Conservation (phyloP, 2,113 vertebrate genomes). For the Gavia stellata region DNA sequence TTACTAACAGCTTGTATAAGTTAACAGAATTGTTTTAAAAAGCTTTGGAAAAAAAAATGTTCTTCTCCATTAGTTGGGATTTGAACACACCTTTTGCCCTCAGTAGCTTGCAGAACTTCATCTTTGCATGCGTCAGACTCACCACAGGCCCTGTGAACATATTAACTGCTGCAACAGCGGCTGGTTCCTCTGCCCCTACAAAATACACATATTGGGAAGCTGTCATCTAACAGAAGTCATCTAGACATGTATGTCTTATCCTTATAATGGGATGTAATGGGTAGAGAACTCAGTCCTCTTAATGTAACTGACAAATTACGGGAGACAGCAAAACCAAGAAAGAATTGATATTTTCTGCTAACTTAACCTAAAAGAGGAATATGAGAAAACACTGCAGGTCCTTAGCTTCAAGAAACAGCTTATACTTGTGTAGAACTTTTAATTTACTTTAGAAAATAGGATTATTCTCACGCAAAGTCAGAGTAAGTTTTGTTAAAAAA, state of each 20-base stretch:
- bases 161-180: background rate
- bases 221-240: background rate
- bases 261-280: background rate
- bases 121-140: background rate
- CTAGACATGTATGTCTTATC: background rate
- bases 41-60: background rate
- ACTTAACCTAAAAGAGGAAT: background rate
- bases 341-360: background rate
- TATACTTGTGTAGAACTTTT: background rate
- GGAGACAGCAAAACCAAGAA: background rate
- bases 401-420: background rate
- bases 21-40: background rate
- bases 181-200: background rate
- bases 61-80: background rate
- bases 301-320: background rate
- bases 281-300: background rate
- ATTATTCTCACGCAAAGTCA: background rate
- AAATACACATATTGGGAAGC: background rate
- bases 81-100: background rate
- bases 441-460: background rate
- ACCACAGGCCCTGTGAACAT: background rate
- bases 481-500: background rate
- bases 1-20: background rate
- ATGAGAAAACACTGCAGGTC: background rate
- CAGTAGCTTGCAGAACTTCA: background rate